phyloP scores from a whole-genome alignment of 2,797 vertebrate genomes.

The Setipinna tenuifilis region DNA sequence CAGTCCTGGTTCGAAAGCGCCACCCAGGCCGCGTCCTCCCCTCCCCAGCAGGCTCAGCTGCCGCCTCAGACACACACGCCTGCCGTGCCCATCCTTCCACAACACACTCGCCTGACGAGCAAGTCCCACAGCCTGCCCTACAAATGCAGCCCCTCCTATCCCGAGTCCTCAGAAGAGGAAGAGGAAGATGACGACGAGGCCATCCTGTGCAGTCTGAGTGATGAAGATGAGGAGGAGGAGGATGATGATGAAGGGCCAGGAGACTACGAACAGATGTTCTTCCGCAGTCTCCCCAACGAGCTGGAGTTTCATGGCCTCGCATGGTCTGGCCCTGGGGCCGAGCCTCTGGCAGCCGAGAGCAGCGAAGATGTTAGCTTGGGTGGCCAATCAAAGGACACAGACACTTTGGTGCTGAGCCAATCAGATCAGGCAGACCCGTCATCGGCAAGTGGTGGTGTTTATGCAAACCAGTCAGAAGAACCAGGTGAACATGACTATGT shows the following conservation, averaged over 20 bases:
- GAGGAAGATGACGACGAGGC: slow-evolving; percentile 31
- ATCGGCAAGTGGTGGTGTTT: background rate
- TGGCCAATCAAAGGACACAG: slow-evolving; percentile 29
- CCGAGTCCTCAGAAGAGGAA: slow-evolving; percentile 54
- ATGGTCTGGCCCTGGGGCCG: background rate
- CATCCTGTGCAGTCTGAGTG: background rate
- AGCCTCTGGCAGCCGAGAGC: background rate
- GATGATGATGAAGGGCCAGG: slow-evolving; percentile 55
- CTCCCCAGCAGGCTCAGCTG: background rate
- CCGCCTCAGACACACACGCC: background rate
- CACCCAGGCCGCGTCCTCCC: background rate
- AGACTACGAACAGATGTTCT: slow-evolving; percentile 70
- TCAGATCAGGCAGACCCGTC: slow-evolving; percentile 15
- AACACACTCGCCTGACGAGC: slow-evolving; percentile 46
- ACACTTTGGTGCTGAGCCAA: background rate
- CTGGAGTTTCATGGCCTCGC: slow-evolving; percentile 49
- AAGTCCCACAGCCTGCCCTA: slow-evolving; percentile 79
- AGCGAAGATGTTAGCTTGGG: slow-evolving; percentile 19
- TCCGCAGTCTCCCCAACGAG: slow-evolving; percentile 69
- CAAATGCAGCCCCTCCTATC: slow-evolving; percentile 58
- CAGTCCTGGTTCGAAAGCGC: slow-evolving; percentile 21
- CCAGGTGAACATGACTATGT: background rate
- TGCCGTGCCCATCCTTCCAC: background rate
- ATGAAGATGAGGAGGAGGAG: slow-evolving; percentile 46
- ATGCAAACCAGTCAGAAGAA: background rate